These are phyloP conservation scores for Erannis defoliaria DNA, from an alignment of 2,888 invertebrate genomes.

Conservation along the genomic window DNA sequence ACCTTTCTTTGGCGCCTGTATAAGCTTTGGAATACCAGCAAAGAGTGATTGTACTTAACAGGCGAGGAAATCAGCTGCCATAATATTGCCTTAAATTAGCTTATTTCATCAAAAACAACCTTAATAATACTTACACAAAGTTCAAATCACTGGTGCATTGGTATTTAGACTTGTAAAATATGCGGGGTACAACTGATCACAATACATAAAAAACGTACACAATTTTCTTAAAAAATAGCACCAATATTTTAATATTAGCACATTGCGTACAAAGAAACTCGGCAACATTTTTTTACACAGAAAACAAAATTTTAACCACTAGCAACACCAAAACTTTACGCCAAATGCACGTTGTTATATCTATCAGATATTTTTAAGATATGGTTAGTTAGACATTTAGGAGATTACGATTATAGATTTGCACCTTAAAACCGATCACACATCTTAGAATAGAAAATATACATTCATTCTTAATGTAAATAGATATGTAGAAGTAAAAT, in stretches of 20 bases:
- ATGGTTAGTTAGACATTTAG: conserved; percentile 67
- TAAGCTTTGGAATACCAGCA: conserved; percentile 66
- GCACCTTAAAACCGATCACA: conserved; percentile 72
- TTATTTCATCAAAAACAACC: conserved; percentile 61
- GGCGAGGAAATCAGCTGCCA: conserved; percentile 52
- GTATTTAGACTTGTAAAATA: conserved; percentile 43
- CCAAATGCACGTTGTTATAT: conserved; percentile 29
- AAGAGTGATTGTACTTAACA: conserved; percentile 73
- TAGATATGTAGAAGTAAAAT: conserved; percentile 79
- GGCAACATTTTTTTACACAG: conserved; percentile 56
- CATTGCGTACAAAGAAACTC: conserved; percentile 60
- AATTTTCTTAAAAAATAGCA: conserved; percentile 76
- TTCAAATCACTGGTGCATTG: conserved; percentile 78
- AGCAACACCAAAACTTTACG: conserved; percentile 69
- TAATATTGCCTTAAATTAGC: conserved; percentile 49
- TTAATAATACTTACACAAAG: conserved; percentile 53
- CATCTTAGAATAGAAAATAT: conserved; percentile 75
- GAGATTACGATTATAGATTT: conserved; percentile 61
- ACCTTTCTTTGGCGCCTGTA: conserved; percentile 73
- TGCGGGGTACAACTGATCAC: conserved; percentile 53
- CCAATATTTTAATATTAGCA: conserved; percentile 82
- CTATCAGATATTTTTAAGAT: conserved; percentile 55
- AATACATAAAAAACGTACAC: conserved; percentile 66
- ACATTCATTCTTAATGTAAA: conserved; percentile 73
- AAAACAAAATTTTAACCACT: conserved; percentile 64